Percentiles rank a stretch among this genome's conserved stretches.
Conservation (phyloP, 2,888 invertebrate genomes). For the Eupeodes latifasciatus region DNA sequence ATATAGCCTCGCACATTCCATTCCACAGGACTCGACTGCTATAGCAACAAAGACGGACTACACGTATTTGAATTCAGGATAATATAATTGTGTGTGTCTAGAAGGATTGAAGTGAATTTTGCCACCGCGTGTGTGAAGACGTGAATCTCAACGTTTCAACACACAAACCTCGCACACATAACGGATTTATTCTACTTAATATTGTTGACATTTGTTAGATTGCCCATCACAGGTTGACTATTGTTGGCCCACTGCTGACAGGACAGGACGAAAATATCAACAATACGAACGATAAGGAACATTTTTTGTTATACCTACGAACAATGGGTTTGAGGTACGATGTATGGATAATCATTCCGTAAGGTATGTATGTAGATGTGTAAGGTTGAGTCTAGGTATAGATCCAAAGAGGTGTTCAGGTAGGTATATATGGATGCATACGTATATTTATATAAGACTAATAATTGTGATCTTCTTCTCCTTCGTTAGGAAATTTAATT, state of each 20-base stretch:
- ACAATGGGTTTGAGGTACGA: background rate
- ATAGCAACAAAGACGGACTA: background rate
- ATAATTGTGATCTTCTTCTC: slow-evolving; percentile 63
- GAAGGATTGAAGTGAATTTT: slow-evolving; percentile 33
- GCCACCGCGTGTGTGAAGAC: slow-evolving; percentile 55
- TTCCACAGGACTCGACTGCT: slow-evolving; percentile 19
- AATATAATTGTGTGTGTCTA: slow-evolving; percentile 29
- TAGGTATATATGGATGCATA: background rate
- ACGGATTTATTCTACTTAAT: slow-evolving; percentile 66
- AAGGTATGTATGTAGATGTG: background rate
- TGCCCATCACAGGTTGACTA: slow-evolving; percentile 63
- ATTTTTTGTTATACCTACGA: background rate
- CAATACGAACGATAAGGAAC: slow-evolving; percentile 28
- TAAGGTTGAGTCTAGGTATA: background rate
- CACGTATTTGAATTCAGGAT: slow-evolving; percentile 11
- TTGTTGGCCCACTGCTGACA: slow-evolving; percentile 65
- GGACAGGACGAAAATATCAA: slow-evolving; percentile 68
- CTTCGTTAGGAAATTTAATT: slow-evolving; percentile 64
- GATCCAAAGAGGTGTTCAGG: slow-evolving; percentile 21
- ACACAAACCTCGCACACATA: slow-evolving; percentile 49
- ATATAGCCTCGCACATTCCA: background rate
- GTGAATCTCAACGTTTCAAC: slow-evolving; percentile 56
- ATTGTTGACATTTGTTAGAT: slow-evolving; percentile 73
- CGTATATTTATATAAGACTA: slow-evolving; percentile 47
- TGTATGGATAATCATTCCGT: background rate